Evolutionary conservation across 2,797 vertebrate genomes (phyloP), one percentile per base, ranked within the genome.

Genomic region (Megalops cyprinoides): DNA sequence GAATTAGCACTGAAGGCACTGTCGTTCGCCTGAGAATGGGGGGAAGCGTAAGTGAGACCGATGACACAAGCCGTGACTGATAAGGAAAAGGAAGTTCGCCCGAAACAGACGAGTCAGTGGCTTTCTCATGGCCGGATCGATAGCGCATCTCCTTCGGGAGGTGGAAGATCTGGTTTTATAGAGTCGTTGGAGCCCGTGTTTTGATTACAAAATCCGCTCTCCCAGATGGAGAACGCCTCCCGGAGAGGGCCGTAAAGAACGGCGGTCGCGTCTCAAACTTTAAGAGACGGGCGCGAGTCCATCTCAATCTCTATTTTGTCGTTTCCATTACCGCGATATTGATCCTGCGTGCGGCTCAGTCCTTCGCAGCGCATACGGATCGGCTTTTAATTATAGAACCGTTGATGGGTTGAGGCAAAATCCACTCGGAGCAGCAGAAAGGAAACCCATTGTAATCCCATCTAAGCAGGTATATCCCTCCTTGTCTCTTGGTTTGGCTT

Each of bases 201-300:
- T 89, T 84, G 83, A 87, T 92, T 92, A 91, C 90, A 85, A 92
- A 94, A 91, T 84, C 83, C 79, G 79, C 90, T 87, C 87, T 82
- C 82, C 87, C 85, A 89, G 84, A 86, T 48, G 81, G 60, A 85
- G 14, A 89, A 91, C 87, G 82, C 81, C 86, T 58, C 71, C 82
- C 62, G 84, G 87, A 90, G 86, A 88, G 82, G 60, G 20, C 83
- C 80, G 84, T 87, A 87, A 88, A 91, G 80, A 82, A 62, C 74
- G 81, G 82, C 79, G 82, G 84, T 89, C 90, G 55, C 90, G 86
- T 77, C 85, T 86, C 83, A 83, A 76, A 82, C 78, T 79, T 79
- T 76, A 82, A 79, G 79, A 0, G 71, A 58, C 12, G 76, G 71
- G 0, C 10, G 77, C 28, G 74, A 28, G 83, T 85, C 85, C 67